These are phyloP conservation scores for Ochropleura leucogaster DNA, from an alignment of 2,888 invertebrate genomes.

Conservation along the genomic window DNA sequence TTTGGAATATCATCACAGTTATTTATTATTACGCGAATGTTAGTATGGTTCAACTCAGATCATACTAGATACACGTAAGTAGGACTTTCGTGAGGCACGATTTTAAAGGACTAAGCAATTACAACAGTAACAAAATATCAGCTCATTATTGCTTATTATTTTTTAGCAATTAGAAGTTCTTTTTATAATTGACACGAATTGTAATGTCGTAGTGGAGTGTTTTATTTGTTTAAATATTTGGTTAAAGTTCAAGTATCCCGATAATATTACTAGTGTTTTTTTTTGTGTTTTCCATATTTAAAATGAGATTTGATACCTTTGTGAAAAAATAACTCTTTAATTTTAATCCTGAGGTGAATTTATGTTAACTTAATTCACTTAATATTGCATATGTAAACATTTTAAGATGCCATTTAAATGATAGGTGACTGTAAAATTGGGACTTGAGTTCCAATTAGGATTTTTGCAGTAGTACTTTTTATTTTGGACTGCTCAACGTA, in stretches of 20 bases:
- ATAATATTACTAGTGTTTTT: too few species aligned
- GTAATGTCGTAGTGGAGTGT: too few species aligned
- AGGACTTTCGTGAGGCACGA: constrained; percentile 42
- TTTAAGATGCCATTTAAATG: not conserved
- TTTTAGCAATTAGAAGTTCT: too few species aligned
- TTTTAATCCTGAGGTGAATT: constrained; percentile 30
- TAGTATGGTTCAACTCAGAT: not conserved
- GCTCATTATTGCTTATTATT: constrained; percentile 4
- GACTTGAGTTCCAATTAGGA: not conserved
- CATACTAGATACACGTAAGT: constrained; percentile 29
- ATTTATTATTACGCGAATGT: not conserved
- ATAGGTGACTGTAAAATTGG: constrained; percentile 9
- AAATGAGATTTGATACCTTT: too few species aligned
- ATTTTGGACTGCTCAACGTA: constrained; percentile 32
- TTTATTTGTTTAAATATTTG: too few species aligned
- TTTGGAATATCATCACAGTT: not conserved
- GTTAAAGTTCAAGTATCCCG: too few species aligned
- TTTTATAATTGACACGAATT: too few species aligned
- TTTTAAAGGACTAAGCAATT: constrained; percentile 37
- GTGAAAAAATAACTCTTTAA: not conserved
- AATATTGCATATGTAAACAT: constrained; percentile 3
- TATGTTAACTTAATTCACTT: constrained; percentile 13
- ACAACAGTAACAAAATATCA: constrained; percentile 25
- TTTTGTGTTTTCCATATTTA: too few species aligned
- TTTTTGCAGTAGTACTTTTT: constrained; percentile 7